These are phyloP conservation scores for Podilymbus podiceps DNA, from an alignment of 2,113 vertebrate species.

Conservation along the genomic window DNA sequence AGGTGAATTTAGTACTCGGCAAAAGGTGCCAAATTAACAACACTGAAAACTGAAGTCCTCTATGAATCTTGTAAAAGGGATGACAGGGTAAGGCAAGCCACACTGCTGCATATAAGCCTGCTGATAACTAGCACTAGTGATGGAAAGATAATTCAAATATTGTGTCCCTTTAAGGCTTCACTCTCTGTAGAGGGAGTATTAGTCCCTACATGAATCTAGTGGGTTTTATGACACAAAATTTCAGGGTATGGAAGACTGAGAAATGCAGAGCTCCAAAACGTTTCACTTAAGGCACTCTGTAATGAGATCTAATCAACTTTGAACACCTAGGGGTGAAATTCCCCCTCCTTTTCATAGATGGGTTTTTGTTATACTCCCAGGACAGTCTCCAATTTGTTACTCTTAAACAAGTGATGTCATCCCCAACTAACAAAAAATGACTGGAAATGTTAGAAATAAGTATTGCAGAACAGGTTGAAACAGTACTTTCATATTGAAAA, in stretches of 20 bases:
- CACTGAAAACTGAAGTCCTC: neutral
- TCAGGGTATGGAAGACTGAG: neutral
- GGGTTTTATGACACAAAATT: slow-evolving; percentile 22
- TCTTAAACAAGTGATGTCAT: slow-evolving; percentile 9
- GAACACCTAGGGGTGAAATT: slow-evolving; percentile 20
- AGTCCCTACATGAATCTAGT: neutral
- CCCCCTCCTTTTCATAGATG: neutral
- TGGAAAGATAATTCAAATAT: slow-evolving; percentile 42
- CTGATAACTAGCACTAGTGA: neutral
- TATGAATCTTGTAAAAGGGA: slow-evolving; percentile 1
- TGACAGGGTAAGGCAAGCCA: neutral
- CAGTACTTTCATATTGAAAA: neutral
- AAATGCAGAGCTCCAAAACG: neutral
- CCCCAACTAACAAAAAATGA: neutral
- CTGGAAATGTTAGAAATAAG: neutral
- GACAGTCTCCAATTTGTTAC: neutral
- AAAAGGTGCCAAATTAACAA: slow-evolving; percentile 45
- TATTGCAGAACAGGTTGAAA: neutral
- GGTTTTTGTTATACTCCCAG: neutral
- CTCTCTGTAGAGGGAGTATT: slow-evolving; percentile 8
- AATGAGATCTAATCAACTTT: slow-evolving; percentile 27
- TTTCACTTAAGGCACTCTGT: slow-evolving; percentile 32
- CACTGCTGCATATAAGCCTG: neutral
- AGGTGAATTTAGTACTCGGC: slow-evolving; percentile 46
- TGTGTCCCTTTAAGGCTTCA: slow-evolving; percentile 36